Evolutionary conservation across 2,113 vertebrate species (phyloP), one percentile per base, ranked within the genome.

Genomic region (Chaenocephalus aceratus): DNA sequence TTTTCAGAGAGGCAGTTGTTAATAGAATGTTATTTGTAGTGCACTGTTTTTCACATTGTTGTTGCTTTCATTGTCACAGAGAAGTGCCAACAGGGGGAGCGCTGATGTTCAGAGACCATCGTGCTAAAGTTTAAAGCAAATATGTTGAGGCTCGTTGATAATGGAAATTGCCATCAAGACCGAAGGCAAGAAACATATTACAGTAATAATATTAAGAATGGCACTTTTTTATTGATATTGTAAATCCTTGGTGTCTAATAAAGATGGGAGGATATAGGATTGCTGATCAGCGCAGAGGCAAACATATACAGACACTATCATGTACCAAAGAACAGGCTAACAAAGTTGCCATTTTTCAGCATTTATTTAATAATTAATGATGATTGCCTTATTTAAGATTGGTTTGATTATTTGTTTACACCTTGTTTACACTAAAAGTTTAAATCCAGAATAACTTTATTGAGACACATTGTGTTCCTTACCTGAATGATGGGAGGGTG

Each of bases 401-500:
- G 36, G 36, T 41, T 41, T 41, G 36, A 41, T 7, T 41, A 6
- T 6, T 41, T 41, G 36, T 41, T 41, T 41, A 65, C 26, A 10
- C 57, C 44, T 59, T 45, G 26, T 60, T 23, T 41, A 52, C 6
- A 23, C 30, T 59, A 10, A 3, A 15, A 67, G 5, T 46, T 46
- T 1, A 44, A 36, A 71, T 48, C 23, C n/a, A 67, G 30, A 57
- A n/a, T 52, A 5, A 23, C 13, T 51, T 44, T 6, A 61, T 10
- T 7, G 36, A 3, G 18, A 15, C 11, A 16, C 18, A 49, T 26
- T 18, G 3, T 21, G 1, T 34, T 14, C 23, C 61, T 83, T 66
- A 95, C 95, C 93, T 96, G 95, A 65, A 93, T 93, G 58, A 96
- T 96, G 0, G 96, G 93, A 5, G 95, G 96, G 45, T 97, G 96